Evolutionary conservation across 2,888 invertebrate genomes (phyloP), one percentile per base, ranked within the genome.

Genomic region (Chrysolina oricalcia): DNA sequence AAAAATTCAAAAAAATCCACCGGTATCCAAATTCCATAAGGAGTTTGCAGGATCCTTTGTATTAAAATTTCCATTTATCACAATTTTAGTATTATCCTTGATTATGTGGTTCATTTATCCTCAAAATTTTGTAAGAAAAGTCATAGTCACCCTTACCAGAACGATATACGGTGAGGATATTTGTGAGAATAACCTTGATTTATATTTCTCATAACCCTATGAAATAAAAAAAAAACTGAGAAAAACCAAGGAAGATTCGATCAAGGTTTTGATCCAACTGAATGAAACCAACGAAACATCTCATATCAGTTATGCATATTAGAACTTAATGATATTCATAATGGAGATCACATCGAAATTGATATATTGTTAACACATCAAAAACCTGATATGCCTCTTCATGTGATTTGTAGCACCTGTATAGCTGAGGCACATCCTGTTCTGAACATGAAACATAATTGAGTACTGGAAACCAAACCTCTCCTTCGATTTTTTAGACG

Each of bases 401-500:
- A 53, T 53, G 0, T 53, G 53, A 53, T 53, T 53, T 53, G 19
- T 53, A 21, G 23, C 53, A 21, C 21, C 13, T 19, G 4, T 59
- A 17, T 6, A 27, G 23, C 15, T 59, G 27, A n/a, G 35, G n/a
- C n/a, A 59, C 35, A 59, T 59, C 59, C 59, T 59, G 59, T 35
- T 59, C 10, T 8, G 15, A 59, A 59, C n/a, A 35, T 59, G 35
- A 59, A 59, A 23, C 15, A 27, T 35, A 23, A 59, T 59, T 35
- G 59, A 59, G 59, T 59, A 59, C 59, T 59, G 59, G 15, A 59
- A n/a, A 59, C 59, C 35, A 35, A 35, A 35, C 35, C 4, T 35
- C 35, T 35, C 35, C 35, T 35, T 35, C 35, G 35, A 8, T 35
- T 15, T 46, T 27, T 27, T 8, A n/a, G 27, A 59, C 27, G 59